phyloP scores from a whole-genome alignment of 2,797 vertebrate genomes.

The Cygnus olor region DNA sequence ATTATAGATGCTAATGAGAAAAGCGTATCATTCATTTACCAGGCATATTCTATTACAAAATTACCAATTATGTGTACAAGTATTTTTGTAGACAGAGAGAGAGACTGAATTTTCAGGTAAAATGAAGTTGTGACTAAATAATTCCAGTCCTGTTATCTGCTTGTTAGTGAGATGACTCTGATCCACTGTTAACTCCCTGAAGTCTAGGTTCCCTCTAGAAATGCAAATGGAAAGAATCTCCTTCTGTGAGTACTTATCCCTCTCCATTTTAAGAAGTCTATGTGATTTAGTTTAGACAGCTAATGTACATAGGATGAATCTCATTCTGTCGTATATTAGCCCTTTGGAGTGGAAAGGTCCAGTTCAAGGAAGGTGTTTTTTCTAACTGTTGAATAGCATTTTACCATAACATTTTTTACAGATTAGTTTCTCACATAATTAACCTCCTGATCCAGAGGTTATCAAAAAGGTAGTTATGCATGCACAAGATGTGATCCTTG shows the following conservation, averaged over 20 bases:
- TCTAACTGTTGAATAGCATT: background rate
- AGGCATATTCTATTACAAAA: background rate
- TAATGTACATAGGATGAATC: background rate
- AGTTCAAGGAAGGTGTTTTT: background rate
- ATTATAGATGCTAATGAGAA: background rate
- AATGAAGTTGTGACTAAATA: background rate
- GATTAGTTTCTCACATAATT: background rate
- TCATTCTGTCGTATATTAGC: background rate
- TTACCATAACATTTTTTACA: background rate
- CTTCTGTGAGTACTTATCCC: background rate
- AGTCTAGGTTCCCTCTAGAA: background rate
- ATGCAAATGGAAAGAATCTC: background rate
- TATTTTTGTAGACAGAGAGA: background rate
- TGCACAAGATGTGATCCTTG: background rate
- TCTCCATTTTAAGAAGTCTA: background rate
- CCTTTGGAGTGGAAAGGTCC: background rate
- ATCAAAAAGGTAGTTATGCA: background rate
- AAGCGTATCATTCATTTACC: background rate
- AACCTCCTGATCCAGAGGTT: background rate
- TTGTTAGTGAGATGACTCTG: background rate
- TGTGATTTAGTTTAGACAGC: background rate
- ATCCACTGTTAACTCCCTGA: background rate
- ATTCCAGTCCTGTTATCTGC: background rate
- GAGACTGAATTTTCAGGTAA: background rate
- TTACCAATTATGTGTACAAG: background rate